These are phyloP conservation scores for Aphis gossypii DNA, from an alignment of 1,140 invertebrate genomes.

Conservation along the genomic window DNA sequence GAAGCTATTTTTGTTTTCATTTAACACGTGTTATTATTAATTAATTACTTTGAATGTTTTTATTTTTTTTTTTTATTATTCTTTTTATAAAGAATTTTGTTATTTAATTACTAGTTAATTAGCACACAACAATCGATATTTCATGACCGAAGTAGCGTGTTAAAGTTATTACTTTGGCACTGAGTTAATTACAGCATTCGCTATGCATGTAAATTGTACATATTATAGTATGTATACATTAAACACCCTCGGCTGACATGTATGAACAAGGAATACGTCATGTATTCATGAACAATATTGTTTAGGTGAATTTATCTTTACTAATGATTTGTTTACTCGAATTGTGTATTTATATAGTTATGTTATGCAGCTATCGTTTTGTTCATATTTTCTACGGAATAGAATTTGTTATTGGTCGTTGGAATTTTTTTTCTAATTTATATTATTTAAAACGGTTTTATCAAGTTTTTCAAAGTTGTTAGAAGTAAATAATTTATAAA, in stretches of 20 bases:
- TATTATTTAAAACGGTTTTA: not conserved
- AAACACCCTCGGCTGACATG: not conserved
- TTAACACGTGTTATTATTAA: not conserved
- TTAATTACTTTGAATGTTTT: not conserved
- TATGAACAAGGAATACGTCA: not conserved
- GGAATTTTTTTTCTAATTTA: not conserved
- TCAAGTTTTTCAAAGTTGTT: not conserved
- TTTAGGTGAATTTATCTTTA: not conserved
- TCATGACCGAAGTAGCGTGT: not conserved
- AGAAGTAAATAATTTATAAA: conserved; percentile 8
- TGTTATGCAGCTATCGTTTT: not conserved
- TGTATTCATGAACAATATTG: not conserved
- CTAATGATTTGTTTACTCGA: not conserved
- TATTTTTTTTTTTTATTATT: not conserved
- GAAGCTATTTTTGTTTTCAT: not conserved
- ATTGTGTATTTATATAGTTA: not conserved
- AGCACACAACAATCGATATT: not conserved
- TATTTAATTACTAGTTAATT: not conserved
- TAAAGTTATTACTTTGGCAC: not conserved
- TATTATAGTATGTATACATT: not conserved
- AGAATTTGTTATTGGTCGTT: not conserved
- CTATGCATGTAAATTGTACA: not conserved
- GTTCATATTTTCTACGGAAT: not conserved
- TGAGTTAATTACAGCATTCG: not conserved
- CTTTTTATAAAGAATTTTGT: not conserved